Evolutionary conservation across 2,113 vertebrate genomes (phyloP), one percentile per base, ranked within the genome.

Genomic region (Arvicanthis niloticus): DNA sequence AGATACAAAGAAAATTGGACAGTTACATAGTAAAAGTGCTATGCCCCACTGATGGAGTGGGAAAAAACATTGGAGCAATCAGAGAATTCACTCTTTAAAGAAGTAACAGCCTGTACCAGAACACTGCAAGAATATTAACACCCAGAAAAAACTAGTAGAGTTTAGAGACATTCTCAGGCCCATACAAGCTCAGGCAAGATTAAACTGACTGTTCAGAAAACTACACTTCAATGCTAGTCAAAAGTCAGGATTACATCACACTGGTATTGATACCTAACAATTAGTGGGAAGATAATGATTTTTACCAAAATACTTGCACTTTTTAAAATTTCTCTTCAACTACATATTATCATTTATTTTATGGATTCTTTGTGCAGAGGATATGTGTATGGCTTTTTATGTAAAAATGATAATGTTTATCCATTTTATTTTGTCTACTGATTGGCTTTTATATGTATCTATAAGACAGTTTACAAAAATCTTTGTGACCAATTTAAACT

Each of bases 101-200:
- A 90, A 53, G 68, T 94, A 65, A 82, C 78, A 94, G 68, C 58
- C 37, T 85, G n/a, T 85, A 37, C 70, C 58, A 76, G 78, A 75
- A 90, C 40, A 19, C 45, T 91, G 37, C 48, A 76, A 51, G 88
- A 94, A 29, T 85, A 76, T 85, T 76, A 85, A 85, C 78, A 91
- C 88, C 80, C 62, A 51, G 56, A 17, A 94, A n/a, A 48, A 42
- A 58, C 85, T 68, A 75, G 56, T 56, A 85, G 58, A 22, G 3
- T 56, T 89, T 85, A 91, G 48, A 91, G n/a, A 24, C 29, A 31
- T 45, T 68, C n/a, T 58, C 70, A 75, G 51, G 58, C 21, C 7
- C 70, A 77, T 73, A 56, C 70, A 85, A 94, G 88, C 48, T 67
- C 68, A 85, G 60, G 75, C 29, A 85, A 85, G 34, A 72, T 68